A percentile compares a stretch with the other conserved stretches of the same genome.
Conservation (phyloP, 1,140 invertebrate genomes). For the Meloidogyne exigua region DNA sequence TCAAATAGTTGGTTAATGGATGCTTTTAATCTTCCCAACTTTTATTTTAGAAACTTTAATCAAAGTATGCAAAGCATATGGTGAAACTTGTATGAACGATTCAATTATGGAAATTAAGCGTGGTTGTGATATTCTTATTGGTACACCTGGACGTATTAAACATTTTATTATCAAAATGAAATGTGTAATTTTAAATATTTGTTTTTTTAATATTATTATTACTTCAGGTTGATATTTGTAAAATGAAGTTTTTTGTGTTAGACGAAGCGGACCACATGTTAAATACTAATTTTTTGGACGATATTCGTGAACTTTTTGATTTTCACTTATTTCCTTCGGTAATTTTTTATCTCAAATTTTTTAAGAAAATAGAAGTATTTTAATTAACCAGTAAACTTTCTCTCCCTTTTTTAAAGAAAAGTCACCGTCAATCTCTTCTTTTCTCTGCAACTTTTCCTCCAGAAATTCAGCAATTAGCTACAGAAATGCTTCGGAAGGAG, state of each 20-base stretch:
- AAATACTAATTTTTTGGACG: constrained; percentile 47
- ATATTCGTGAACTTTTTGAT: constrained; percentile 39
- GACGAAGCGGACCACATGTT: constrained; percentile 57
- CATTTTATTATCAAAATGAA: constrained; percentile 45
- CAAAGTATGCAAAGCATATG: constrained; percentile 26
- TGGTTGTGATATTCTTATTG: constrained; percentile 73
- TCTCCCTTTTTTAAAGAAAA: constrained; percentile 40
- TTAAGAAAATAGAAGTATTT: no score
- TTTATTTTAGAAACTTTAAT: constrained; percentile 12
- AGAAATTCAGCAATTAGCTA: constrained; percentile 60
- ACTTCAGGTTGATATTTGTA: not conserved
- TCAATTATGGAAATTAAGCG: not conserved
- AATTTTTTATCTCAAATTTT: not conserved
- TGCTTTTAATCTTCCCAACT: not conserved
- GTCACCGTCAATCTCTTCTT: constrained; percentile 67
- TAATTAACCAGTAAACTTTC: not conserved
- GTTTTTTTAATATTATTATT: no score
- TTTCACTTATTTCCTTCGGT: constrained; percentile 43
- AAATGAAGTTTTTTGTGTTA: constrained; percentile 49
- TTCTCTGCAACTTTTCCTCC: constrained; percentile 69
- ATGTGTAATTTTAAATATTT: constrained; percentile 19
- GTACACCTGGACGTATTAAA: constrained; percentile 83
- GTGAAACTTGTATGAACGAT: constrained; percentile 27
- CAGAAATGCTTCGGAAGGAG: constrained; percentile 61
- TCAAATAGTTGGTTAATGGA: not conserved